Conservation (phyloP, 2,888 invertebrate genomes). For the Blera fallax region DNA sequence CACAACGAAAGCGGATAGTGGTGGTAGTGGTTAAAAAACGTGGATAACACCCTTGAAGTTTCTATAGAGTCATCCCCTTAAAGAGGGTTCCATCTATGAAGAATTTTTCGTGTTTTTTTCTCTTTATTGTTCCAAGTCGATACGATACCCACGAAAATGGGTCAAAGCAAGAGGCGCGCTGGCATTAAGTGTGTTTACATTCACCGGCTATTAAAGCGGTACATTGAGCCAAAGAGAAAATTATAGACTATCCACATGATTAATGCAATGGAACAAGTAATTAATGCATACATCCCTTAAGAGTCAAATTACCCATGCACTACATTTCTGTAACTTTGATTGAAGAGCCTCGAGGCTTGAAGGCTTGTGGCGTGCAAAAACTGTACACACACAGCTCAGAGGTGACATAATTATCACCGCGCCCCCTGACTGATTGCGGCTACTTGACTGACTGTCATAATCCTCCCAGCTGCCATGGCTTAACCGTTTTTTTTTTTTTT, state of each 20-base stretch:
- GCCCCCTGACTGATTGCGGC: slow-evolving; percentile 47
- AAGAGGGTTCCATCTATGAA: not conserved
- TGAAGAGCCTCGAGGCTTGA: slow-evolving; percentile 32
- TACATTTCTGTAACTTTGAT: slow-evolving; percentile 51
- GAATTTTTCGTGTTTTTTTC: too few species aligned
- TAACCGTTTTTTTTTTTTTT: slow-evolving; percentile 38
- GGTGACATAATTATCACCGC: slow-evolving; percentile 69
- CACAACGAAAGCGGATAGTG: not conserved
- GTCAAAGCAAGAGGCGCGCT: slow-evolving; percentile 32
- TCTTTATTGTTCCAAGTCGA: too few species aligned
- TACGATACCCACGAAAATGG: slow-evolving; percentile 37
- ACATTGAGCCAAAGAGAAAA: slow-evolving; percentile 22
- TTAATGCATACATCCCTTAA: slow-evolving; percentile 60
- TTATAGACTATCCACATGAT: slow-evolving; percentile 50
- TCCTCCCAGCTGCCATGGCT: slow-evolving; percentile 56
- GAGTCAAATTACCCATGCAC: slow-evolving; percentile 52
- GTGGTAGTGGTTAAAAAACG: not conserved
- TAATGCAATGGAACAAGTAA: slow-evolving; percentile 65
- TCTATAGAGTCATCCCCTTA: slow-evolving; percentile 21
- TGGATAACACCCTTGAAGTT: slow-evolving; percentile 1
- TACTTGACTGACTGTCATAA: slow-evolving; percentile 58
- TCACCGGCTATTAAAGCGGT: slow-evolving; percentile 40
- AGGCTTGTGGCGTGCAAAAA: slow-evolving; percentile 22
- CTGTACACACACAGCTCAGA: slow-evolving; percentile 31
- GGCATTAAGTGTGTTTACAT: not conserved